phyloP scores from a whole-genome alignment of 2,797 vertebrate species.

The Arctocebus calabarensis region DNA sequence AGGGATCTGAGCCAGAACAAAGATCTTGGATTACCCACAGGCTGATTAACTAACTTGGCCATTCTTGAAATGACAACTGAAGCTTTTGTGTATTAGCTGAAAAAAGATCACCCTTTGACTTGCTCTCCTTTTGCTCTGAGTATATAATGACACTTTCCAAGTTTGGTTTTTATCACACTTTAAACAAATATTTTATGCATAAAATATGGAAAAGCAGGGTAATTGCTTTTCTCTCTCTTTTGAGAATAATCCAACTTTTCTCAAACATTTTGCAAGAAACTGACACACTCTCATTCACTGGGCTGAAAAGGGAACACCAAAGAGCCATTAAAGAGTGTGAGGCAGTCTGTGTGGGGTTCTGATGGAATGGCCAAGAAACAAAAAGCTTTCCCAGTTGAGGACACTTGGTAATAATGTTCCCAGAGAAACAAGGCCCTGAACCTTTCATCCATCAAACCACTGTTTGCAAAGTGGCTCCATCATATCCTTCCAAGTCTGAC shows the following conservation, averaged over 20 bases:
- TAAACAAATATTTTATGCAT: conserved; percentile 66
- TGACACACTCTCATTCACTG: background rate
- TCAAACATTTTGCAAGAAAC: conserved; percentile 42
- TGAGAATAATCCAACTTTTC: conserved; percentile 34
- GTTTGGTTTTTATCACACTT: conserved; percentile 18
- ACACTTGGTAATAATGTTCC: background rate
- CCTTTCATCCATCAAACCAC: background rate
- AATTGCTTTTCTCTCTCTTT: conserved; percentile 14
- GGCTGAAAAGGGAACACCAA: background rate
- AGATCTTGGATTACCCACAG: background rate
- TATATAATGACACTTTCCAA: background rate
- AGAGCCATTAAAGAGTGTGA: background rate
- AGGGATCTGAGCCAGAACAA: background rate
- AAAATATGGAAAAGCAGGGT: conserved; percentile 39
- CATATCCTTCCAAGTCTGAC: background rate
- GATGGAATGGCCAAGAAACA: background rate
- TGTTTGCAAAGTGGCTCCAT: background rate
- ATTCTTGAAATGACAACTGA: conserved; percentile 22
- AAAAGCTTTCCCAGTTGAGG: background rate
- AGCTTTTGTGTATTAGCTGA: background rate
- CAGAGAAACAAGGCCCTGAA: background rate
- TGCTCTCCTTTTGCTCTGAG: background rate
- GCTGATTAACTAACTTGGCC: conserved; percentile 5
- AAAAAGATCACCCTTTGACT: background rate
- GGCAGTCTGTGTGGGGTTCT: too few species aligned